Percentiles rank a stretch among this genome's conserved stretches.
phyloP scores from a whole-genome alignment of 1,140 invertebrate genomes.

The Bombus breviceps region DNA sequence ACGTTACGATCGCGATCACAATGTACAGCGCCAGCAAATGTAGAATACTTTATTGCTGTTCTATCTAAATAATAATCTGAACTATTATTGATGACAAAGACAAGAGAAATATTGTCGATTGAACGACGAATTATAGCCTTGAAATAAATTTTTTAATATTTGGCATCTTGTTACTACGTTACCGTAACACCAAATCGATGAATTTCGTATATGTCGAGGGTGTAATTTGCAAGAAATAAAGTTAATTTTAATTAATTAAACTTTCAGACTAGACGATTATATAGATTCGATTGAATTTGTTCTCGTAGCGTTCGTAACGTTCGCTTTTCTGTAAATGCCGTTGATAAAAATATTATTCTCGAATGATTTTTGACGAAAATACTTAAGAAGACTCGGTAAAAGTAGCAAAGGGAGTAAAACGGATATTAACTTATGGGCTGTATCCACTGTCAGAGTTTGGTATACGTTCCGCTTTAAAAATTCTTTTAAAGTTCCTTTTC shows the following conservation, averaged over 20 bases:
- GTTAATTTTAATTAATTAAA: not conserved
- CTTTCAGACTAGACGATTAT: not conserved
- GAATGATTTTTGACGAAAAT: not conserved
- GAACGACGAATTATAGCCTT: no score
- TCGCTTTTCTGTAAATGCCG: not conserved
- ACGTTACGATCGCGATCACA: no score
- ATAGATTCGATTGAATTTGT: not conserved
- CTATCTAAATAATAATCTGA: no score
- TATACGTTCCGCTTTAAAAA: slow-evolving; percentile 37
- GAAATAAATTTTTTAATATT: not conserved
- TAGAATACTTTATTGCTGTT: no score
- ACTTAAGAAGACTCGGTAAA: no score
- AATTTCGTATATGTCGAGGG: no score
- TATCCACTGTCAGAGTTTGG: not conserved
- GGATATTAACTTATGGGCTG: not conserved
- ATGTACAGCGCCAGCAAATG: no score
- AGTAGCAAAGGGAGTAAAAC: not conserved
- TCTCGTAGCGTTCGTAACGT: not conserved
- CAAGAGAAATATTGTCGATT: no score
- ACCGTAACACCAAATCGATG: no score
- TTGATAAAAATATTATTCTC: not conserved
- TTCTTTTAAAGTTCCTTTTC: slow-evolving; percentile 37
- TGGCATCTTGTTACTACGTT: not conserved
- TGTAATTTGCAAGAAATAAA: no score
- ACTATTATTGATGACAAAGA: no score